Conservation (phyloP, 2,797 vertebrate genomes). For the Hoplostethus atlanticus region DNA sequence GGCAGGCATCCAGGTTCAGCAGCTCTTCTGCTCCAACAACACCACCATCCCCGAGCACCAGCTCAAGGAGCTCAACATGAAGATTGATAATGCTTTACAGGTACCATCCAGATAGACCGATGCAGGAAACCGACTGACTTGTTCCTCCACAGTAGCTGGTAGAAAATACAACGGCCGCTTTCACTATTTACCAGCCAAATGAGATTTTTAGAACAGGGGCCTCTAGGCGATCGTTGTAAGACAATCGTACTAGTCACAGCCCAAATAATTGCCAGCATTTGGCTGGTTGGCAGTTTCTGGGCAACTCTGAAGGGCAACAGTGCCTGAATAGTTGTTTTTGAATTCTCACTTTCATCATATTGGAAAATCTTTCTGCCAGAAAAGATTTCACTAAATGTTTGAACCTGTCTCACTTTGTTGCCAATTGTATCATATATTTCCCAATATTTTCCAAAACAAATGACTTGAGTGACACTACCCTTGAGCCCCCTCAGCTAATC, state of each 20-base stretch:
- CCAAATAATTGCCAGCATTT: background rate
- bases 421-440: too few species aligned
- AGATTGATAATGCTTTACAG: conserved; percentile 97
- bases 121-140: background rate
- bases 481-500: too few species aligned
- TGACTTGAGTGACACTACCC: too few species aligned
- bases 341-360: too few species aligned
- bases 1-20: conserved; percentile 97
- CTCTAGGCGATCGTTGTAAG: too few species aligned
- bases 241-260: background rate
- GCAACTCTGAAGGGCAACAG: background rate
- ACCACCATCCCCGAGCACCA: conserved; percentile 96
- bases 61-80: conserved; percentile 96
- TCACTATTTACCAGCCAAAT: background rate
- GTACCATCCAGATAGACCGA: conserved; percentile 69
- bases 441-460: too few species aligned
- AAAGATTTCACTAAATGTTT: too few species aligned
- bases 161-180: too few species aligned
- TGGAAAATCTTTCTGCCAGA: too few species aligned
- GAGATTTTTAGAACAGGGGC: too few species aligned
- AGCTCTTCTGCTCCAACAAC: conserved; percentile 97
- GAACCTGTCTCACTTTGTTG: too few species aligned
- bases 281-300: background rate
- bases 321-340: too few species aligned
- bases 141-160: background rate